Evolutionary conservation across 2,888 invertebrate genomes (phyloP), one percentile per base, ranked within the genome.

Genomic region (Xestia xanthographa): DNA sequence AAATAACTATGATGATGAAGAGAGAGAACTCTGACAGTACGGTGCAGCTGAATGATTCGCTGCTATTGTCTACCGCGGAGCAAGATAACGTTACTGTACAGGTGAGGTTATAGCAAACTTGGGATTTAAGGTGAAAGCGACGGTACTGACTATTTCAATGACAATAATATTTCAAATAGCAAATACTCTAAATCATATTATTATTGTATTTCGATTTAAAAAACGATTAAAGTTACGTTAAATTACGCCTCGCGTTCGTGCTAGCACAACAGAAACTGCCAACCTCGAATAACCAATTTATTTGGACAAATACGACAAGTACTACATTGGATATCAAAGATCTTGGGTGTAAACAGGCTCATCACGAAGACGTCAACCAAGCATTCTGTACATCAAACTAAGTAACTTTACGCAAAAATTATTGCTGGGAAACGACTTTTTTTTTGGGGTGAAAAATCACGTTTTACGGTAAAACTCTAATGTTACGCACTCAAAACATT

Each of bases 1-100:
- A 99, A 87, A 97, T 99, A 62, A 98, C 98, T 0, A 99, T 99
- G 91, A 98, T 99, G 91, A 98, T 99, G 88, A 97, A 98, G 87
- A 97, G 98, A 76, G 99, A 98, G 89, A 97, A 98, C 69, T 95
- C 96, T 0, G 97, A 97, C 83, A 96, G 94, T 85, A 95, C 91
- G 74, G 92, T 86, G 67, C 94, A 91, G 69, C 80, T 93, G 50
- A 95, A 92, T 89, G 97, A 93, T 85, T 96, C 94, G 17, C 86
- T 94, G 86, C 82, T 95, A 8, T 94, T 94, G 0, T 88, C 90
- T 0, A 87, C 92, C 3, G 90, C 90, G 0, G 94, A 93, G 0
- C 92, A 91, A 29, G 93, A 93, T 0, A 87, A 83, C 1, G 86
- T 60, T 12, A 90, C 88, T 73, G 88, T 87, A 17, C 94, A 92